Conservation (phyloP, 1,140 invertebrate genomes). For the Akabosia matsudoensis region DNA sequence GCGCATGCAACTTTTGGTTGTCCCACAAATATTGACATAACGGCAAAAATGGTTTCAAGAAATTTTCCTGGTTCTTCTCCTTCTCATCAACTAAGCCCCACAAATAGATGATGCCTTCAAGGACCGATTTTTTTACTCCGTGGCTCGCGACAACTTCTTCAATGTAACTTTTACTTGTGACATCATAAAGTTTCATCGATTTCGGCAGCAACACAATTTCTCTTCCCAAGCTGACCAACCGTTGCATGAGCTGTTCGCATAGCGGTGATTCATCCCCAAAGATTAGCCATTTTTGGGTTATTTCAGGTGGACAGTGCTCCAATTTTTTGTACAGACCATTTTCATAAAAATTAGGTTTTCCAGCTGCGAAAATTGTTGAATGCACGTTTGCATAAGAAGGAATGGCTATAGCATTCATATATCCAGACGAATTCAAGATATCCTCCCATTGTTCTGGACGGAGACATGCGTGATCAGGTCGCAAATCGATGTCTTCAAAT, state of each 20-base stretch:
- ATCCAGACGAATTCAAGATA: neutral
- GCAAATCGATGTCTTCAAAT: neutral
- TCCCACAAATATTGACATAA: constrained; percentile 2
- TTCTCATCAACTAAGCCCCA: neutral
- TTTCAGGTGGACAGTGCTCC: neutral
- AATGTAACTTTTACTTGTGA: neutral
- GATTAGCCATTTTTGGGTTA: neutral
- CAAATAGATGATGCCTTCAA: constrained; percentile 3
- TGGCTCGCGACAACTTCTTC: neutral
- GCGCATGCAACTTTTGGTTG: neutral
- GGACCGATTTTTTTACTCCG: neutral
- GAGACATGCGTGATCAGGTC: neutral
- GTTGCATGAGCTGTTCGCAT: neutral
- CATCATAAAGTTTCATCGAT: neutral
- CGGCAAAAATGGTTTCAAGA: neutral
- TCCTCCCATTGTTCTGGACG: neutral
- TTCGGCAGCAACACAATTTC: neutral
- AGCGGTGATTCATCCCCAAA: neutral
- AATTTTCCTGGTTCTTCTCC: neutral
- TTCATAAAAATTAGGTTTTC: neutral
- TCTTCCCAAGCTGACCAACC: neutral
- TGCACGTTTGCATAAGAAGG: neutral
- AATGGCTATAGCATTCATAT: neutral
- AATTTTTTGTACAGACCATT: neutral
- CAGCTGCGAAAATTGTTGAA: neutral